Base-by-base conservation (phyloP, 2,888 invertebrate species). In the Andrena minutula region DNA sequence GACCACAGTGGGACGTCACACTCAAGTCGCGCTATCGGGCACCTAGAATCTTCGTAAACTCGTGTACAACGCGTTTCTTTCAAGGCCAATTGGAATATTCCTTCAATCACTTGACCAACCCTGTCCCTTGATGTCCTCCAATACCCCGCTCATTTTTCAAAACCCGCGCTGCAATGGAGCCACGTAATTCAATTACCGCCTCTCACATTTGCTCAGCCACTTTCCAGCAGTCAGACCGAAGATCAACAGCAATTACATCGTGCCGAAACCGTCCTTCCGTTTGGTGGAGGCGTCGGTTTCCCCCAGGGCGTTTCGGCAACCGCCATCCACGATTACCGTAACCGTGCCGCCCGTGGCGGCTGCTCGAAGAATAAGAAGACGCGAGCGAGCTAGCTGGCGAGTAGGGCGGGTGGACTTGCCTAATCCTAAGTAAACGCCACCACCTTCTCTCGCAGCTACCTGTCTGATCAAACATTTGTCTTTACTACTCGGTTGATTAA, bases 381-480 rank as follows among this genome's bases (percentile, higher is more conserved):
- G 64, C 10, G 35, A 61, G 35, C 28, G 53, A 16, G 51, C 51
- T 51, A 26, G 56, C 56, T 8, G 23, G 56, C 56, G 56, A 56
- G 61, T 7, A 32, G 41, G 28, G 58, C 10, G 60, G 79, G 58
- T 79, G 84, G 84, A 85, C 85, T 85, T 79, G 87, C 83, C 88
- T 91, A 92, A 93, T 92, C 91, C 91, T 91, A 89, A 92, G 89
- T 87, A 93, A 92, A 92, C 90, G 81, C 74, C 72, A 74, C 74
- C 84, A 85, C 86, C 87, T 86, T 82, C 64, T 60, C 81, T 76
- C 72, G 58, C 69, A 82, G 85, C 83, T 89, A 88, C 88, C 89
- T 89, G 91, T 88, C 91, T 91, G 91, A 92, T 93, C 93, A 93
- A 93, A 93, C 92, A 93, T 93, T 93, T 93, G 93, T 92, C 92